phyloP scores from a whole-genome alignment of 2,113 vertebrate species.

The Cynocephalus volans region DNA sequence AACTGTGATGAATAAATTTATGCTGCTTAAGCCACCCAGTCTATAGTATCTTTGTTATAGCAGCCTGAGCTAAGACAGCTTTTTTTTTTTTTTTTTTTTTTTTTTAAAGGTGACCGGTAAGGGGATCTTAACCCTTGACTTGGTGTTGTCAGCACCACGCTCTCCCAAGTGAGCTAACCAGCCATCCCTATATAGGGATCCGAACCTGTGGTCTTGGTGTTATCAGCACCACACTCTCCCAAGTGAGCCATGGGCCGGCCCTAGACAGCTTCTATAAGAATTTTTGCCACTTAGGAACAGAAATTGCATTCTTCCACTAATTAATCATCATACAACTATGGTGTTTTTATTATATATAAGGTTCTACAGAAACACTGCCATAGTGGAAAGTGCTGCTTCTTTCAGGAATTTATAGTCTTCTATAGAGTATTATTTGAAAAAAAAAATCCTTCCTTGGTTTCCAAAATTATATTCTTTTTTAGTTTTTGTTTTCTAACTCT shows the following conservation, averaged over 20 bases:
- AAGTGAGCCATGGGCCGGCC: no score
- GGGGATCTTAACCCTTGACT: no score
- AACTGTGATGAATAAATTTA: not conserved
- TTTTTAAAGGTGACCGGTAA: no score
- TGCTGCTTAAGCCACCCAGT: not conserved
- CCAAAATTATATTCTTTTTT: conserved; percentile 24
- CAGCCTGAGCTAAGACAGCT: not conserved
- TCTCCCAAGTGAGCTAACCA: no score
- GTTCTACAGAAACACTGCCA: not conserved
- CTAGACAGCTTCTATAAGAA: not conserved
- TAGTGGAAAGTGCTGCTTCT: not conserved
- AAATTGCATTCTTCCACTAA: conserved; percentile 27
- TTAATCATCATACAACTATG: not conserved
- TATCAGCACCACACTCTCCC: no score
- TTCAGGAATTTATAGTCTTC: not conserved
- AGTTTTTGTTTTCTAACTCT: not conserved
- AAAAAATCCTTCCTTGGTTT: not conserved
- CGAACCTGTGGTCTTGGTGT: no score
- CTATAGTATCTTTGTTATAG: not conserved
- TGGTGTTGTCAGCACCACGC: no score
- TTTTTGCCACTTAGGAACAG: not conserved
- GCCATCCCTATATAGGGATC: no score
- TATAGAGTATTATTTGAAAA: not conserved
- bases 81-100: no score
- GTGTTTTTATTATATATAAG: not conserved